Evolutionary conservation across 37 sponge, comb jelly and placozoan species (phyloP), one percentile per base, ranked within the genome.

Genomic region (Cliona cf. orientalis): DNA sequence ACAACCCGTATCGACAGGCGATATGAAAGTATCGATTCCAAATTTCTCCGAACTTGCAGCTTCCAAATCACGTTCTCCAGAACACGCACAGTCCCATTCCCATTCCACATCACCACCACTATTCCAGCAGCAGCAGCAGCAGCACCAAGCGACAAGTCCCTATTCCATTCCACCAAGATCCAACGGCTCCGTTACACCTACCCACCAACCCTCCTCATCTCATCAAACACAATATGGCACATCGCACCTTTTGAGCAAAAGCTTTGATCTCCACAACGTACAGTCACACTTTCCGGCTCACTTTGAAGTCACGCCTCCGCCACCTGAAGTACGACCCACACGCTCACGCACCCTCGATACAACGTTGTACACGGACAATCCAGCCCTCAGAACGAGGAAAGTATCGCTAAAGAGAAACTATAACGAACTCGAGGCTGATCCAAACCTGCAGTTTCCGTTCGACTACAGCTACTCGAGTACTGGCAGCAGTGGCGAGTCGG

Each of bases 381-480:
- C 61, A 7, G 26, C 6, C 19, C 40, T 3, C 23, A 75, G 76
- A 34, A 58, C 38, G 42, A 33, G 76, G 40, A 75, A 75, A 33
- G 19, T 75, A 7, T 75, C 76, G 2, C 53, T 75, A 28, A 75
- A 75, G 28, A 59, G 76, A 28, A 75, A 75, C 73, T 37, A 39
- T 1, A 61, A 75, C 2, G 61, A 60, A 19, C 21, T 22, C 11
- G 76, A 59, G 9, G 1, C 26, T 60, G 76, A 75, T 59, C 26
- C 76, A 35, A 39, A n/a, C 34, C 61, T 75, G 25, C 61, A 75
- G 61, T 75, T 75, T 38, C 59, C 58, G 14, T 75, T 33, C 5
- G 76, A 75, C 17, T 75, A 59, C 61, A 75, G 76, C 76, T 59
- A 75, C 37, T 75, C 76, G n/a, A 75, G 76, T 29, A 72, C 55